phyloP scores from a whole-genome alignment of 2,113 vertebrate genomes.

The Meleagris gallopavo region DNA sequence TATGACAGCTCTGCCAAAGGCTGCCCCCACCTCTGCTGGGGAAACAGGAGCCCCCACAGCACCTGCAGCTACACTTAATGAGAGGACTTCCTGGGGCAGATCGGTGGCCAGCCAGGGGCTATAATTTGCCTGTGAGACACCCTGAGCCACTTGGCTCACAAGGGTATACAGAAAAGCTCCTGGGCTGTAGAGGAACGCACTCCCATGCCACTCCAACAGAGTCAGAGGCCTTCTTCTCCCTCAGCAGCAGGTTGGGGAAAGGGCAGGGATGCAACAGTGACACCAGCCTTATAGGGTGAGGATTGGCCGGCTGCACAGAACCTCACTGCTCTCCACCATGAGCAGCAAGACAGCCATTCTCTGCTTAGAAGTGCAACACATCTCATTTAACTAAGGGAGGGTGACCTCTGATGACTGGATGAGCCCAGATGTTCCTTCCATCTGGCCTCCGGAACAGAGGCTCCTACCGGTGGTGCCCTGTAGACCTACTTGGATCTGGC shows the following conservation, averaged over 20 bases:
- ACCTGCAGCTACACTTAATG: background rate
- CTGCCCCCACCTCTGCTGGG: background rate
- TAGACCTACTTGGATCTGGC: background rate
- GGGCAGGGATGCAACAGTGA: background rate
- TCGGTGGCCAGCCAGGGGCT: background rate
- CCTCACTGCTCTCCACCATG: background rate
- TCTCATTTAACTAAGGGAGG: rapidly evolving
- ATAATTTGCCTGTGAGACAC: background rate
- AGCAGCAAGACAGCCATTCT: background rate
- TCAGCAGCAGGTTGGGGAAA: background rate
- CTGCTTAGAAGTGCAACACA: background rate
- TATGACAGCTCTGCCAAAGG: background rate
- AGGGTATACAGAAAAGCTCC: background rate
- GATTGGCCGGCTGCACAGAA: background rate
- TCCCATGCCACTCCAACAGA: background rate
- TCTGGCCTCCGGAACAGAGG: background rate
- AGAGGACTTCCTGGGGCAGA: background rate
- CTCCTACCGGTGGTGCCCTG: rapidly evolving
- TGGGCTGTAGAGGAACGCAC: rapidly evolving
- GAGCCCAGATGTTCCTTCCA: background rate
- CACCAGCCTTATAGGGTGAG: background rate
- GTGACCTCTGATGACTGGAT: background rate
- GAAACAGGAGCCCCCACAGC: background rate
- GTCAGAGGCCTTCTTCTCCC: background rate
- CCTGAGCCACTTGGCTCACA: rapidly evolving